phyloP scores from a whole-genome alignment of 2,113 vertebrate genomes.

The Marmota flaviventris region DNA sequence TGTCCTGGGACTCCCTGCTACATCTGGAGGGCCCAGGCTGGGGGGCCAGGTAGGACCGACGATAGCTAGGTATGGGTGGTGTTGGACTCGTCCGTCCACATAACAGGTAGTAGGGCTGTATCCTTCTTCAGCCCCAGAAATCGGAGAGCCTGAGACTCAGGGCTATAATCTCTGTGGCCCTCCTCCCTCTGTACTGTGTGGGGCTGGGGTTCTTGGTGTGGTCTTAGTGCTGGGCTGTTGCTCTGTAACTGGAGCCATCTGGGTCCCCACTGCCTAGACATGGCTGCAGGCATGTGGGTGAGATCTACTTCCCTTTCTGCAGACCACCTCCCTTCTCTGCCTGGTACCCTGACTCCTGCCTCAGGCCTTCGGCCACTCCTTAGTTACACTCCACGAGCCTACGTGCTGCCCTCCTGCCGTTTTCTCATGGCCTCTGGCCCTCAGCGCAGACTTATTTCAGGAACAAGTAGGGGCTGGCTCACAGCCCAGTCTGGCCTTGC shows the following conservation, averaged over 20 bases:
- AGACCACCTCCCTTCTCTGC: not conserved
- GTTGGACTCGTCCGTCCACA: not conserved
- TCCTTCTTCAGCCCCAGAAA: not conserved
- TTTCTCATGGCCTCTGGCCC: conserved; percentile 85
- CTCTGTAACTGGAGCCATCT: not conserved
- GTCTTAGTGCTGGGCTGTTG: not conserved
- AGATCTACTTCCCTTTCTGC: not conserved
- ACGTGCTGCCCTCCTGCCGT: conserved; percentile 72
- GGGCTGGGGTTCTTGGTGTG: not conserved
- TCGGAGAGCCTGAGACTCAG: not conserved
- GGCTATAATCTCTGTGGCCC: no score
- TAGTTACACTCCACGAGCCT: conserved; percentile 64
- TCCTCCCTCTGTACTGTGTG: not conserved
- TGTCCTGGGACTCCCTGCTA: not conserved
- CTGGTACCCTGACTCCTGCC: not conserved
- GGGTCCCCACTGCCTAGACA: no score
- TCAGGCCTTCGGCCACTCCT: not conserved
- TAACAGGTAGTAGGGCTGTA: not conserved
- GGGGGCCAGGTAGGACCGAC: not conserved
- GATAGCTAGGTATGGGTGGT: not conserved
- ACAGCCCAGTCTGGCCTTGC: conserved; percentile 80
- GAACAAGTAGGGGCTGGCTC: conserved; percentile 82
- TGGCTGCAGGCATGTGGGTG: not conserved
- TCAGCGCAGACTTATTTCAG: conserved; percentile 83
- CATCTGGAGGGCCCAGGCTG: not conserved